Evolutionary conservation across 2,888 invertebrate species (phyloP).

Genomic region (Pasiphila rectangulata): DNA sequence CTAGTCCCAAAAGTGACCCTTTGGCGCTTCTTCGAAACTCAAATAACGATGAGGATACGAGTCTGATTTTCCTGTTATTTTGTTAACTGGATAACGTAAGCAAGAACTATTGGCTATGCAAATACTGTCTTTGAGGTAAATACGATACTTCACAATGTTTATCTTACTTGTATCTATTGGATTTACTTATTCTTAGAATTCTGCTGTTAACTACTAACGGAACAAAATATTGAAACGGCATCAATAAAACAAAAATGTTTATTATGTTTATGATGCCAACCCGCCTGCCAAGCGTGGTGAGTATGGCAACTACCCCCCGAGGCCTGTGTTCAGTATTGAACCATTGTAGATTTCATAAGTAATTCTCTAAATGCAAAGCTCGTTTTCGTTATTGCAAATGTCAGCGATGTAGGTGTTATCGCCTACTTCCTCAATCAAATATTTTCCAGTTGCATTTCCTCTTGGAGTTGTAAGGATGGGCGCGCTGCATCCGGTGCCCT

Average conservation of each 20-base stretch:
- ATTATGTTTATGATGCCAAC: no score
- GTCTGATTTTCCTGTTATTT: conserved; percentile 33
- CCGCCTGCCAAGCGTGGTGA: no score
- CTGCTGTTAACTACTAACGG: not conserved
- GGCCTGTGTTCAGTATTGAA: no score
- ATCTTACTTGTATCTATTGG: not conserved
- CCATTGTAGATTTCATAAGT: no score
- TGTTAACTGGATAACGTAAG: conserved; percentile 14
- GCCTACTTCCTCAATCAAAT: conserved; percentile 11
- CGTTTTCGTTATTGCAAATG: not conserved
- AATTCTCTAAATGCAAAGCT: no score
- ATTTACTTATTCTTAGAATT: not conserved
- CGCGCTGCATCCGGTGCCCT: conserved; percentile 28
- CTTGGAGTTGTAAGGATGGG: conserved; percentile 13
- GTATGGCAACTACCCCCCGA: no score
- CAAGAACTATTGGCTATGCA: conserved; percentile 10
- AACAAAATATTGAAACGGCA: no score
- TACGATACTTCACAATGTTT: not conserved
- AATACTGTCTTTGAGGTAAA: conserved; percentile 7
- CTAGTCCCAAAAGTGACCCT: no score
- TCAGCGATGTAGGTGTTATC: conserved; percentile 1
- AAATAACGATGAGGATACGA: conserved; percentile 3
- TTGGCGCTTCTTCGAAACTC: conserved; percentile 11
- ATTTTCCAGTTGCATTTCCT: conserved; percentile 21
- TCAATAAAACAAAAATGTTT: no score